phyloP scores from a whole-genome alignment of 2,888 invertebrate species.

The Helicoverpa assulta region DNA sequence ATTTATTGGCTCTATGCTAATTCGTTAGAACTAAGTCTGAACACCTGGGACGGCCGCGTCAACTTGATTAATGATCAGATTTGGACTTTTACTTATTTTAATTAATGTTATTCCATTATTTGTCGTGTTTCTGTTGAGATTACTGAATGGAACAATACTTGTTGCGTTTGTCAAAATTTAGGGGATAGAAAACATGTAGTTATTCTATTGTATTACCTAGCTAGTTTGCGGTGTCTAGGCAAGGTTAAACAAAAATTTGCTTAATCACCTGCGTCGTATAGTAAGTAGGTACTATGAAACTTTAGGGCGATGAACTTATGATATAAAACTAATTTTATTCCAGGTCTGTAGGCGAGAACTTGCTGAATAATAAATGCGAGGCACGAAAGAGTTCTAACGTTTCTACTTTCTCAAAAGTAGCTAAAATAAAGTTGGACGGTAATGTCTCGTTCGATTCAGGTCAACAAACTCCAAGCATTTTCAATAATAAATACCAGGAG shows the following conservation, averaged over 20 bases:
- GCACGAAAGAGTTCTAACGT: neutral
- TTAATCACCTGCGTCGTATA: neutral
- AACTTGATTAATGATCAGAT: constrained; percentile 51
- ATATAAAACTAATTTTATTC: neutral
- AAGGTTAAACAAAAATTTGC: constrained; percentile 4
- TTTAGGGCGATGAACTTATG: constrained; percentile 8
- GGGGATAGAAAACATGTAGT: constrained; percentile 5
- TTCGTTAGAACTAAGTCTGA: constrained; percentile 42
- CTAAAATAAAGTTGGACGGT: neutral
- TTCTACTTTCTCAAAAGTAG: neutral
- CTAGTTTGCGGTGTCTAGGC: neutral
- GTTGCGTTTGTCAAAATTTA: constrained; percentile 33
- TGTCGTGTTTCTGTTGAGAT: constrained; percentile 23
- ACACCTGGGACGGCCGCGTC: constrained; percentile 53
- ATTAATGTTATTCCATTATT: constrained; percentile 45
- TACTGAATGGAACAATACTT: constrained; percentile 19
- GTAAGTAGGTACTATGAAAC: neutral
- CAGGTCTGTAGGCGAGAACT: neutral
- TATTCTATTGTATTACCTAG: neutral
- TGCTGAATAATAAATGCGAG: constrained; percentile 6
- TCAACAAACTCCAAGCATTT: constrained; percentile 16
- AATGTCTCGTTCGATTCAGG: neutral
- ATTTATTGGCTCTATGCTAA: constrained; percentile 48
- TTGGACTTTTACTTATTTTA: constrained; percentile 50
- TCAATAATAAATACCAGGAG: constrained; percentile 15